phyloP scores from a whole-genome alignment of 2,888 invertebrate species.

The Sphaeridia pumilis region DNA sequence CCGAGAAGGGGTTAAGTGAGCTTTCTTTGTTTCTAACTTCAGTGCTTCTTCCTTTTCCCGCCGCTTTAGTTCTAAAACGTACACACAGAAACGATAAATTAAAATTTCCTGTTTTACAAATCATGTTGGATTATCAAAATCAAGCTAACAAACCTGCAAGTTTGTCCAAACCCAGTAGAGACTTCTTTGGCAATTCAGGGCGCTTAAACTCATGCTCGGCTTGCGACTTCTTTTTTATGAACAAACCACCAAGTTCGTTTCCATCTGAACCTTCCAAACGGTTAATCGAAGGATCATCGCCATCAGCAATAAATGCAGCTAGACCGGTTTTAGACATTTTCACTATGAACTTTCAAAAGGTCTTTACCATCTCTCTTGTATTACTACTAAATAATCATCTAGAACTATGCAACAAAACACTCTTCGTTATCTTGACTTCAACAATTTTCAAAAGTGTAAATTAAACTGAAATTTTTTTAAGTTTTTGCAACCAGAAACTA shows the following conservation, averaged over 20 bases:
- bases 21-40: constrained; percentile 36
- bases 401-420: too few relatives aligned
- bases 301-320: constrained; percentile 22
- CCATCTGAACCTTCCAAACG: constrained; percentile 56
- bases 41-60: constrained; percentile 38
- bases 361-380: too few relatives aligned
- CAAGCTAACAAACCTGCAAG: constrained; percentile 54
- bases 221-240: constrained; percentile 55
- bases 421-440: too few relatives aligned
- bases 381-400: too few relatives aligned
- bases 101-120: background rate
- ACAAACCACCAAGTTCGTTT: constrained; percentile 53
- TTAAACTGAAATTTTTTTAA: too few relatives aligned
- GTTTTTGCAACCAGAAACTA: too few relatives aligned
- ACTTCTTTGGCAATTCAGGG: constrained; percentile 61
- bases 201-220: constrained; percentile 41
- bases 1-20: constrained; percentile 30
- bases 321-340: too few relatives aligned
- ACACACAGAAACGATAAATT: background rate
- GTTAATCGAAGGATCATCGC: constrained; percentile 50
- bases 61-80: constrained; percentile 38
- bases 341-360: too few relatives aligned
- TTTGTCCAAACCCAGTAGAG: constrained; percentile 70
- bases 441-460: too few relatives aligned
- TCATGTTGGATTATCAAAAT: background rate